Conservation (phyloP, 2,888 invertebrate species). For the Amiota communis region DNA sequence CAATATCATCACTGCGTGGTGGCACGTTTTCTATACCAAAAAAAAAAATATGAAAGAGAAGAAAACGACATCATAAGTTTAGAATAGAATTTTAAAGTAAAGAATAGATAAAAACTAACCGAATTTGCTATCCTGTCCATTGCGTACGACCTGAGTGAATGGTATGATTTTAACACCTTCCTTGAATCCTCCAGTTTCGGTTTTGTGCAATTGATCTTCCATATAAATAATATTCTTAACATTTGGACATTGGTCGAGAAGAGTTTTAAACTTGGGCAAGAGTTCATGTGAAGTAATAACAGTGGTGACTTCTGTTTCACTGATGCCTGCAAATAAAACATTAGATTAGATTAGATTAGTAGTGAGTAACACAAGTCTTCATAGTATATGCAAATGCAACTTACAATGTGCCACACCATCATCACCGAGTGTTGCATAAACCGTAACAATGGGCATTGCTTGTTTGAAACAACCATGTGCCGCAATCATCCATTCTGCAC, state of each 20-base stretch:
- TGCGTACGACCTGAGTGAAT: constrained; percentile 81
- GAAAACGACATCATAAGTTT: not conserved
- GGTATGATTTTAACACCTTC: constrained; percentile 82
- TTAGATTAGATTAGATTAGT: not conserved
- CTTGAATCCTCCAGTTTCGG: constrained; percentile 82
- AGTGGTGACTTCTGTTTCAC: constrained; percentile 94
- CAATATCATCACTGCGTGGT: constrained; percentile 85
- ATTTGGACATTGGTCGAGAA: constrained; percentile 81
- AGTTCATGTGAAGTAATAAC: constrained; percentile 95
- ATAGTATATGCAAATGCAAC: constrained; percentile 35
- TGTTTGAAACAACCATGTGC: constrained; percentile 97
- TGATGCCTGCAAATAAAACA: constrained; percentile 76
- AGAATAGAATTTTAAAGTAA: not conserved
- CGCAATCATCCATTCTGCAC: constrained; percentile 98
- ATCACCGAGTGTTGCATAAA: constrained; percentile 97
- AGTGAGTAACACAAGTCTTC: not conserved
- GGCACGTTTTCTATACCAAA: constrained; percentile 75
- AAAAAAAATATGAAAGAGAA: too few species aligned
- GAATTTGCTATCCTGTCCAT: constrained; percentile 75
- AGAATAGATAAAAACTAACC: constrained; percentile 66
- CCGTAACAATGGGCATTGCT: constrained; percentile 95
- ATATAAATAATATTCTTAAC: constrained; percentile 88
- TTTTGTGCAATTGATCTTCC: constrained; percentile 87
- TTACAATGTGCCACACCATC: constrained; percentile 94
- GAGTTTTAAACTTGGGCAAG: constrained; percentile 89